phyloP scores from a whole-genome alignment of 2,888 invertebrate genomes.

The Odontocerum albicorne region DNA sequence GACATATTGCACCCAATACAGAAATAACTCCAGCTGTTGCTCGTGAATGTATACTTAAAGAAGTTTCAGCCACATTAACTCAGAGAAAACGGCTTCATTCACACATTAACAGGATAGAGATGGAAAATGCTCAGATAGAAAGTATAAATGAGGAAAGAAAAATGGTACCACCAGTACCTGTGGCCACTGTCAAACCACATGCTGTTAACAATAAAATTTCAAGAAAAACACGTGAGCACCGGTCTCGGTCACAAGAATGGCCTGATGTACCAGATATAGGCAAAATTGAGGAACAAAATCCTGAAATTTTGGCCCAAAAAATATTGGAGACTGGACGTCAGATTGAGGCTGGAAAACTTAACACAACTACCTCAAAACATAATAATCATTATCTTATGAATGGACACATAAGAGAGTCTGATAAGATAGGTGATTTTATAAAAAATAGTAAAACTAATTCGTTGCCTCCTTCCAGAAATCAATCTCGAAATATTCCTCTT shows the following conservation, averaged over 20 bases:
- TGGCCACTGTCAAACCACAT: constrained; percentile 53
- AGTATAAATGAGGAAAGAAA: constrained; percentile 68
- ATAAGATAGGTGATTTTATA: constrained; percentile 43
- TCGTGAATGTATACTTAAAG: constrained; percentile 81
- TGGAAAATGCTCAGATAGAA: constrained; percentile 75
- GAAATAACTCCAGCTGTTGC: constrained; percentile 70
- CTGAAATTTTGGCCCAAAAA: constrained; percentile 86
- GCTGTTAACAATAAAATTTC: constrained; percentile 52
- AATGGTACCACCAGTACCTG: constrained; percentile 47
- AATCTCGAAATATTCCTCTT: constrained; percentile 15
- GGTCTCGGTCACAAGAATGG: constrained; percentile 87
- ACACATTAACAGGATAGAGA: constrained; percentile 78
- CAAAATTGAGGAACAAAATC: constrained; percentile 90
- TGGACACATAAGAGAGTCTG: constrained; percentile 47
- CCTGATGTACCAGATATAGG: constrained; percentile 88
- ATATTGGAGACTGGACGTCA: constrained; percentile 87
- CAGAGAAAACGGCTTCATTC: constrained; percentile 83
- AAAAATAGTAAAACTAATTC: constrained; percentile 30
- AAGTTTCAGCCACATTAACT: constrained; percentile 81
- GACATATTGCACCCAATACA: constrained; percentile 56
- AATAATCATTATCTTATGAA: constrained; percentile 48
- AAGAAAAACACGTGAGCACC: constrained; percentile 69
- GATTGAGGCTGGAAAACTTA: constrained; percentile 80
- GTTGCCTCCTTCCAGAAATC: constrained; percentile 15
- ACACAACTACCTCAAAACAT: constrained; percentile 43